These are phyloP conservation scores for Campylomormyrus tamandua DNA, from an alignment of 2,113 vertebrate genomes.

Conservation along the genomic window DNA sequence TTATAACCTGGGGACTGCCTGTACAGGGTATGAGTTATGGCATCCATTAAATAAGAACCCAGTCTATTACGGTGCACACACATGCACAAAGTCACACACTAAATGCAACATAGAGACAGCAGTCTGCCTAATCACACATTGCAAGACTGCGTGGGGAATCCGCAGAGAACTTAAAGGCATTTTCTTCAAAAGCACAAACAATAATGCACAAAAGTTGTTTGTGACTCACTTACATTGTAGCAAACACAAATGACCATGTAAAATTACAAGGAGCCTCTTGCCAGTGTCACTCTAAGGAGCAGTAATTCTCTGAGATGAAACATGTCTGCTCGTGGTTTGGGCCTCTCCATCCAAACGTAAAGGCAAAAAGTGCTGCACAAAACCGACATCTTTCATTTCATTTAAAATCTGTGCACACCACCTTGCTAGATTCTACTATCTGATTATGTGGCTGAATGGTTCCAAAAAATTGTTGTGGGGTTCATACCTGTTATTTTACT, in stretches of 20 bases:
- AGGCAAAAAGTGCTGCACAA: neutral
- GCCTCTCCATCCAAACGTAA: neutral
- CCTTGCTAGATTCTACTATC: neutral
- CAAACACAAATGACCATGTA: neutral
- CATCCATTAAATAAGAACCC: neutral
- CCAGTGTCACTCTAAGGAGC: neutral
- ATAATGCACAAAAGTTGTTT: neutral
- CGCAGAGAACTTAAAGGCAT: neutral
- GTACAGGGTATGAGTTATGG: neutral
- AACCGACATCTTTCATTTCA: neutral
- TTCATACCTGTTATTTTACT: neutral
- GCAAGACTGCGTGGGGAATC: neutral
- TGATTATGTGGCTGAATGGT: neutral
- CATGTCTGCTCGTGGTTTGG: neutral
- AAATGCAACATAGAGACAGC: neutral
- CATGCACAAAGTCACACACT: neutral
- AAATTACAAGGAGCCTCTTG: neutral
- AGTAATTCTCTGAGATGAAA: neutral
- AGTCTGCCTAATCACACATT: neutral
- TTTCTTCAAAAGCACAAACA: neutral
- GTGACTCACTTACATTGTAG: neutral
- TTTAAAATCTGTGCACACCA: neutral
- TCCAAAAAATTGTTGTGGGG: neutral
- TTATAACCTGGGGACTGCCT: neutral
- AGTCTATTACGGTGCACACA: too few relatives aligned